Evolutionary conservation across 2,113 vertebrate species (phyloP).

Genomic region (Syrrhaptes paradoxus): DNA sequence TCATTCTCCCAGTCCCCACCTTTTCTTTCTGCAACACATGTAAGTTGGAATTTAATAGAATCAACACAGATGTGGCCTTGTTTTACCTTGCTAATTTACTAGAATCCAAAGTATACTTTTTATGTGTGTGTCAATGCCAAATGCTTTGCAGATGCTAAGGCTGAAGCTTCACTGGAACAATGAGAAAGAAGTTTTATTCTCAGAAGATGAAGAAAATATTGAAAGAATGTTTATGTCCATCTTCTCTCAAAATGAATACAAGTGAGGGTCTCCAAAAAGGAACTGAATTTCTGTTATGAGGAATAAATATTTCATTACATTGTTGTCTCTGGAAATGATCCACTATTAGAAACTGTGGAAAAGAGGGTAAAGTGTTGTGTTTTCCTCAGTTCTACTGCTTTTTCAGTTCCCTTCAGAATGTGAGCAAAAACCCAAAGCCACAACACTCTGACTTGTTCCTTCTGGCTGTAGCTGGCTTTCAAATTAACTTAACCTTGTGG

Average conservation of each 20-base stretch:
- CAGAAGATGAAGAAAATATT: slow-evolving; percentile 21
- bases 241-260: background rate
- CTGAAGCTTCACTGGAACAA: background rate
- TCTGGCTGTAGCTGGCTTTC: background rate
- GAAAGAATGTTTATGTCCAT: background rate
- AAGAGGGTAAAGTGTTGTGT: background rate
- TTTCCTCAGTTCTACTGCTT: background rate
- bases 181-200: background rate
- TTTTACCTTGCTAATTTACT: slow-evolving; percentile 21
- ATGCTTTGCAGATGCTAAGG: slow-evolving; percentile 29
- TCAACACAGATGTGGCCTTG: slow-evolving; percentile 2
- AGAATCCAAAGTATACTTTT: background rate
- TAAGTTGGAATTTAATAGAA: slow-evolving; percentile 15
- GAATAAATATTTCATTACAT: background rate
- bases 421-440: background rate
- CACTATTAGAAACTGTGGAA: slow-evolving; percentile 12
- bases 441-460: background rate
- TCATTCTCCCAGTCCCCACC: too few species aligned
- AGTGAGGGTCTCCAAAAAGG: fast-evolving
- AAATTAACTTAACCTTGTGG: background rate
- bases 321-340: slow-evolving; percentile 28
- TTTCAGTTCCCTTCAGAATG: background rate
- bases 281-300: background rate
- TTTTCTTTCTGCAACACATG: background rate
- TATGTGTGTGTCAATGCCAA: background rate